A percentile compares a stretch with the other conserved stretches of the same genome.
Evolutionary conservation across 1,140 invertebrate species (phyloP).

Genomic region (Lysiphlebus fabarum): DNA sequence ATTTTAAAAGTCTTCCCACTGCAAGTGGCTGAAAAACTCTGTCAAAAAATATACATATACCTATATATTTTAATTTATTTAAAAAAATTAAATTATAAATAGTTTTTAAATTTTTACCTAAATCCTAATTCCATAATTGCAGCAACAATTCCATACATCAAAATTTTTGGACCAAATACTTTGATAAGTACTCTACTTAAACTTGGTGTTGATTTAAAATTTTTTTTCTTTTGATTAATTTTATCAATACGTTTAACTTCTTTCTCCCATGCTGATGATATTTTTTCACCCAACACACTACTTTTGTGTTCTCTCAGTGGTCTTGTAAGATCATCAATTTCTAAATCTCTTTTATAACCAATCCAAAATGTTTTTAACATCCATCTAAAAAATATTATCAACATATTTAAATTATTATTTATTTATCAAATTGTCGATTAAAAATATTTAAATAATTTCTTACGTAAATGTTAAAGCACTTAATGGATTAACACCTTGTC

Average conservation of each 20-base stretch:
- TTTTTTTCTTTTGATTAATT: constrained; percentile 23
- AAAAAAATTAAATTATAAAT: background rate
- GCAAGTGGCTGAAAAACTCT: constrained; percentile 70
- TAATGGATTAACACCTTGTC: constrained; percentile 56
- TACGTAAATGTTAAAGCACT: constrained; percentile 59
- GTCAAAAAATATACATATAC: constrained; percentile 13
- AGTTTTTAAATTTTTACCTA: too few species aligned
- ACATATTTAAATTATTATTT: background rate
- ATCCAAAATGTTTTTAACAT: constrained; percentile 64
- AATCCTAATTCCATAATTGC: constrained; percentile 55
- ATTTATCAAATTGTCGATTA: background rate
- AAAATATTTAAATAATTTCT: constrained; percentile 33
- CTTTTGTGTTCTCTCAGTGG: constrained; percentile 61
- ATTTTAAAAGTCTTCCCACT: constrained; percentile 66
- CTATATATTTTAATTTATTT: background rate
- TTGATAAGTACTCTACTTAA: constrained; percentile 55
- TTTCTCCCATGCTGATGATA: constrained; percentile 43
- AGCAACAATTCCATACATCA: constrained; percentile 54
- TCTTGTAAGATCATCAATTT: constrained; percentile 65
- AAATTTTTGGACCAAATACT: constrained; percentile 56
- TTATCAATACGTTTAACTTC: constrained; percentile 30
- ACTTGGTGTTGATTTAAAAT: constrained; percentile 51
- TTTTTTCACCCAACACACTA: constrained; percentile 50
- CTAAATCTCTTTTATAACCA: constrained; percentile 65
- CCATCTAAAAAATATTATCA: constrained; percentile 56